Conservation (phyloP, 2,113 vertebrate genomes). For the Cygnus buccinator region DNA sequence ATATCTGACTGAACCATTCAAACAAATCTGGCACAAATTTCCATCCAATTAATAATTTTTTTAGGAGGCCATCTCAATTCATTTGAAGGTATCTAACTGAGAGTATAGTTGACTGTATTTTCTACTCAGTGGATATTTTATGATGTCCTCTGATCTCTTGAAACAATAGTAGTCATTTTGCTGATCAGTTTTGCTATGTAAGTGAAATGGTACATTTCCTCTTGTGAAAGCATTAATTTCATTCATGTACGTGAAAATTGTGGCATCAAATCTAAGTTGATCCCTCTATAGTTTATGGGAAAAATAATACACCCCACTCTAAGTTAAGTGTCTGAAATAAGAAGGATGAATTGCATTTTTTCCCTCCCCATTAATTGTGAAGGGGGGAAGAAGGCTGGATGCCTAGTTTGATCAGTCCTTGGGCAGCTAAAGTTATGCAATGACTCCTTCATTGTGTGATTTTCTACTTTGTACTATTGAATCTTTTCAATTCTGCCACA, state of each 20-base stretch:
- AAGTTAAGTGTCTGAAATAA: background rate
- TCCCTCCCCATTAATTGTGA: background rate
- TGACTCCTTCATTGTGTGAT: background rate
- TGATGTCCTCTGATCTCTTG: background rate
- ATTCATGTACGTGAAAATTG: background rate
- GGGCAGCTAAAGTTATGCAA: background rate
- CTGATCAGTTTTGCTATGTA: rapidly evolving
- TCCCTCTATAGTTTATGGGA: background rate
- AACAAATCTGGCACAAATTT: background rate
- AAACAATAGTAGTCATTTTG: background rate
- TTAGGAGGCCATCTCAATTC: background rate
- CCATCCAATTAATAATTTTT: background rate
- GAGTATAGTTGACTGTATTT: background rate
- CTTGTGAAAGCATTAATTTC: background rate
- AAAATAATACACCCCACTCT: background rate
- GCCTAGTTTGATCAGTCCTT: background rate
- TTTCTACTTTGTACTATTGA: background rate
- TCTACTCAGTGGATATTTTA: background rate
- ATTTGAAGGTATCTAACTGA: background rate
- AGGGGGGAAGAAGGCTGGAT: background rate
- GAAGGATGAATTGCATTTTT: background rate
- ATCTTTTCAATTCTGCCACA: background rate
- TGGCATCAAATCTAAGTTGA: background rate
- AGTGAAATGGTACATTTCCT: background rate
- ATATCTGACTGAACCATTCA: background rate